Evolutionary conservation across 2,888 invertebrate species (phyloP).

Genomic region (Halictus ligatus): DNA sequence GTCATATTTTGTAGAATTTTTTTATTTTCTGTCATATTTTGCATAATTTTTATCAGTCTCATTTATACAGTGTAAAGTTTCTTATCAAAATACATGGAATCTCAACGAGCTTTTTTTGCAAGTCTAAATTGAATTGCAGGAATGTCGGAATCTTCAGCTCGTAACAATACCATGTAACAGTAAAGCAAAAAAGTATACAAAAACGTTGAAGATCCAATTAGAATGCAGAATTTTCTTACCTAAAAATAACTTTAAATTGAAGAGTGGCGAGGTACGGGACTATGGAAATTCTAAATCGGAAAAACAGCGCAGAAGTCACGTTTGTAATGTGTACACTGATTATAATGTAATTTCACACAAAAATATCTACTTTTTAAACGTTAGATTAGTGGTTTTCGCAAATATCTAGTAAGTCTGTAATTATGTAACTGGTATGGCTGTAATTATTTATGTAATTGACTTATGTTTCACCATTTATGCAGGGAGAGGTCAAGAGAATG

Average conservation of each 20-base stretch:
- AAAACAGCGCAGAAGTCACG: background rate
- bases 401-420: background rate
- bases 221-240: background rate
- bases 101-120: background rate
- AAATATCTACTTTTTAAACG: background rate
- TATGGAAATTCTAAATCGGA: background rate
- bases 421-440: background rate
- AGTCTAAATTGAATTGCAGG: background rate
- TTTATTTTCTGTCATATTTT: no score
- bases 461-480: no score
- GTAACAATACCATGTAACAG: background rate
- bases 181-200: background rate
- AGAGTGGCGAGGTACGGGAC: background rate
- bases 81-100: background rate
- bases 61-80: background rate
- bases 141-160: no score
- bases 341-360: background rate
- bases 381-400: background rate
- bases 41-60: no score
- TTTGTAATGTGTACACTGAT: background rate
- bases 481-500: no score
- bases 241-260: constrained; percentile 7
- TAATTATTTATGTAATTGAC: background rate
- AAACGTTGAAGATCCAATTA: background rate
- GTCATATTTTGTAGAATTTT: no score